Evolutionary conservation across 2,113 vertebrate genomes (phyloP).

Genomic region (Burhinus bistriatus): DNA sequence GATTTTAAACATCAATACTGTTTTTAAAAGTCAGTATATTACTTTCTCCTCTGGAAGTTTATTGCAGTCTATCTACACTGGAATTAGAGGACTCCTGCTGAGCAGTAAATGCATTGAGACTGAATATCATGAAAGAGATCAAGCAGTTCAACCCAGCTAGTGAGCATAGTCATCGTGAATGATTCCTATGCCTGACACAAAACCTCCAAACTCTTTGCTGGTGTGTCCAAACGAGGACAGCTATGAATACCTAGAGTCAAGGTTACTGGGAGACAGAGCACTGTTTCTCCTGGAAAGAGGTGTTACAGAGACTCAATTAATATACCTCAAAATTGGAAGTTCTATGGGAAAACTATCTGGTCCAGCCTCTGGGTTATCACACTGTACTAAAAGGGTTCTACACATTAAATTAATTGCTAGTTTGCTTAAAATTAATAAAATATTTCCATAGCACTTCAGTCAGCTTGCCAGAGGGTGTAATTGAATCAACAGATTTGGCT

Average conservation of each 20-base stretch:
- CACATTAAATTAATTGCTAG: not conserved
- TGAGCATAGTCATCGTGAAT: not conserved
- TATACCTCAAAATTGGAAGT: not conserved
- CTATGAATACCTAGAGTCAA: not conserved
- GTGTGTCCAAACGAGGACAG: not conserved
- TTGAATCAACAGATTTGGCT: constrained; percentile 35
- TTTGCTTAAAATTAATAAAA: constrained; percentile 41
- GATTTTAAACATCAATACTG: constrained; percentile 71
- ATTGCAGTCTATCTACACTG: constrained; percentile 8
- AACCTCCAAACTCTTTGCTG: not conserved
- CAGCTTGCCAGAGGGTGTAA: constrained; percentile 37
- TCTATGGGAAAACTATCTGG: not conserved
- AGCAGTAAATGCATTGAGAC: constrained; percentile 28
- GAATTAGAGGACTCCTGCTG: constrained; percentile 51
- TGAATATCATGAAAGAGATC: constrained; percentile 9
- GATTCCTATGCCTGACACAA: not conserved
- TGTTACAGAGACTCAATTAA: not conserved
- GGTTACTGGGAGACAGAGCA: not conserved
- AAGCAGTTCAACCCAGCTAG: not conserved
- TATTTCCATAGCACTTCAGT: constrained; percentile 43
- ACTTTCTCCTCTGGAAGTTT: constrained; percentile 55
- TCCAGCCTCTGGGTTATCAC: not conserved
- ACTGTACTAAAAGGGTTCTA: not conserved
- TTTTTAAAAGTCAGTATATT: constrained; percentile 65
- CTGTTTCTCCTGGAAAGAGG: not conserved